Conservation (phyloP, 2,888 invertebrate genomes). For the Dasysyrphus albostriatus region DNA sequence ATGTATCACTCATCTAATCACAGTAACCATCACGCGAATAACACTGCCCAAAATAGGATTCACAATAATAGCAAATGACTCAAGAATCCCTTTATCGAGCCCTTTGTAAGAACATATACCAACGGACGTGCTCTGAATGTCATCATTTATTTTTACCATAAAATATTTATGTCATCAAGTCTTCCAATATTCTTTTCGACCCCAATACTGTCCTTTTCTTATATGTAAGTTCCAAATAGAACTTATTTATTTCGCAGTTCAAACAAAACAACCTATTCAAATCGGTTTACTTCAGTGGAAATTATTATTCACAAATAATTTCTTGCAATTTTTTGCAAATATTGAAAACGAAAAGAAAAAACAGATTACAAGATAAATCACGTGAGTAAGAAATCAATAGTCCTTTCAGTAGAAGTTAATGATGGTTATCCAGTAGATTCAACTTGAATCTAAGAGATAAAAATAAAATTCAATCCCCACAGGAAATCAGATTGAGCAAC, state of each 20-base stretch:
- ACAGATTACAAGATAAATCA: constrained; percentile 24
- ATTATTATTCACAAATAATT: neutral
- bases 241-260: neutral
- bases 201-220: too few species aligned
- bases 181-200: constrained; percentile 1
- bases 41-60: constrained; percentile 63
- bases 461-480: constrained; percentile 21
- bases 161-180: constrained; percentile 1
- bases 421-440: constrained; percentile 3
- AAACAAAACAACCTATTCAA: constrained; percentile 5
- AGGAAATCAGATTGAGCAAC: constrained; percentile 41
- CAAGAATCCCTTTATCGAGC: neutral
- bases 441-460: neutral
- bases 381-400: constrained; percentile 18
- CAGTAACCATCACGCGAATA: constrained; percentile 53
- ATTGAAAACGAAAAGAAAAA: constrained; percentile 3
- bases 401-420: neutral
- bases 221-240: neutral
- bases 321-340: constrained; percentile 23
- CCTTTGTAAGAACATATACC: neutral
- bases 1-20: constrained; percentile 52
- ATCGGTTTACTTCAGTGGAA: constrained; percentile 1
- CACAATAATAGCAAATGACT: constrained; percentile 25
- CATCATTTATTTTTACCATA: constrained; percentile 7
- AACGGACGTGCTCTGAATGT: constrained; percentile 17